Base-by-base conservation (phyloP, 2,113 vertebrate genomes). In the Stigmatopora nigra region DNA sequence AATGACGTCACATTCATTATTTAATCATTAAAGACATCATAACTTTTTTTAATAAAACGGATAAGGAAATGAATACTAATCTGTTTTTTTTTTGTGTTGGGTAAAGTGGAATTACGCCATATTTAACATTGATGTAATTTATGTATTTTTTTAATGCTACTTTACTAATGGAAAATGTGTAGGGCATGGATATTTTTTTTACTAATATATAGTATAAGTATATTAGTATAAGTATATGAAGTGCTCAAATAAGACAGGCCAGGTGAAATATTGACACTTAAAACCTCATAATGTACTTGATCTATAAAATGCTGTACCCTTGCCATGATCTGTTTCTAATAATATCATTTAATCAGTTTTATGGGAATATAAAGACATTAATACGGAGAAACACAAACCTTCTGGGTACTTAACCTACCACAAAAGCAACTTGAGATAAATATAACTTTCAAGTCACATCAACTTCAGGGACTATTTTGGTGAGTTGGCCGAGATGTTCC, bases 391-490 rank as follows among this genome's bases (percentile, higher is more conserved):
- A 81, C 77, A 78, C 69, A 78, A 82, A 68, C 75, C 80, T 53
- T 64, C 5, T 19, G 65, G 31, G 65, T 56, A 53, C 51, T 22
- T 19, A 17, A 57, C 58, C 64, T 65, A 67, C 78, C 75, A 82
- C 77, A 83, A 86, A 79, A 83, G 81, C 74, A 73, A 44, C 76
- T 60, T 4, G 13, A 41, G 72, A 67, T 84, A 87, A 82, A 86
- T 86, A 84, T 89, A 90, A 85, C 22, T 0, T 45, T 53, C 60
- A 64, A 79, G 72, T 66, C 10, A 71, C 77, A 72, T 79, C 59
- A 60, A 67, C 68, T 61, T 68, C 68, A 61, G 65, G 83, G 87
- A 88, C 89, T 89, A 89, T 90, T 90, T 89, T 87, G 88, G 89
- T 45, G 61, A 81, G 72, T 73, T 80, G 78, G 78, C 65, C 64